phyloP scores from a whole-genome alignment of 2,113 vertebrate species.

The Macrotis lagotis region DNA sequence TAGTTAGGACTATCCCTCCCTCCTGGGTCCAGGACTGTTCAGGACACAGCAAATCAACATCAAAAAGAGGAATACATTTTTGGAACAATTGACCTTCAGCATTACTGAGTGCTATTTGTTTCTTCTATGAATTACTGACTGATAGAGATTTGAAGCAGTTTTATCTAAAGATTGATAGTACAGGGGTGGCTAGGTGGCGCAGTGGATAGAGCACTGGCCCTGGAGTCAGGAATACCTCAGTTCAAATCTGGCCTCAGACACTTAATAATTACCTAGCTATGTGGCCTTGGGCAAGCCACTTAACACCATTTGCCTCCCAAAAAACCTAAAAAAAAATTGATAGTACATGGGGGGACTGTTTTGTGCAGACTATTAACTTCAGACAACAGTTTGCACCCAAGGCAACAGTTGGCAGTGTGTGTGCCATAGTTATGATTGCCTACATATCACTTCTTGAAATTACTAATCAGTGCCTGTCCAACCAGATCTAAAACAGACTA shows the following conservation, averaged over 20 bases:
- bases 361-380: neutral
- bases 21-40: neutral
- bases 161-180: neutral
- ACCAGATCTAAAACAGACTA: conserved; percentile 19
- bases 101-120: neutral
- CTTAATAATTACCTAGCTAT: no score
- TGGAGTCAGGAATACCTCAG: no score
- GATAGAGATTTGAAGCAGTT: neutral
- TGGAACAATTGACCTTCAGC: neutral
- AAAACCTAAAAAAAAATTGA: no score
- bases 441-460: neutral
- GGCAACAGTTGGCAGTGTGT: neutral
- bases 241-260: no score
- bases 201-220: no score
- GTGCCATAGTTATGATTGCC: neutral
- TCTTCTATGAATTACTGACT: neutral
- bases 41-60: neutral
- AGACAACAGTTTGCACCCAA: neutral
- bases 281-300: no score
- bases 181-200: no score
- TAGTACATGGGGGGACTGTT: neutral
- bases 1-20: neutral
- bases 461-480: neutral
- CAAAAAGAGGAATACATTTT: neutral
- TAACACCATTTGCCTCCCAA: no score